Percentiles rank a stretch among this genome's conserved stretches.
Evolutionary conservation across 1,140 invertebrate species (phyloP).

Genomic region (Ganaspis sp.): DNA sequence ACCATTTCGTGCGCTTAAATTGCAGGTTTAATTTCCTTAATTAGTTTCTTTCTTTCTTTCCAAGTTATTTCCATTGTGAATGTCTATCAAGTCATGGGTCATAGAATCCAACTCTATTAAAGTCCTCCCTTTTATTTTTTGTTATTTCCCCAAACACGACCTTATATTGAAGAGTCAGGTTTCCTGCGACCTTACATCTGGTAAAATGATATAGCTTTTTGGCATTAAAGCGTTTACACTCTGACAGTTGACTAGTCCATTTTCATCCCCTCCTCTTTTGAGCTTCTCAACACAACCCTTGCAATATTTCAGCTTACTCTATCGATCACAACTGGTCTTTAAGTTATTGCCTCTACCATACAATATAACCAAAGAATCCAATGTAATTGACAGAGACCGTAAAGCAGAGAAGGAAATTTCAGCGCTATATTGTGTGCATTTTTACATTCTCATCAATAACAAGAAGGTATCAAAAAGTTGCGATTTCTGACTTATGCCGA

Average conservation of each 20-base stretch:
- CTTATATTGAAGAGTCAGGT: conserved; percentile 58
- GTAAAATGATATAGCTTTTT: conserved; percentile 50
- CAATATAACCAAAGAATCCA: neutral
- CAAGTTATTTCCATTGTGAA: neutral
- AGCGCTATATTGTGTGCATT: no score
- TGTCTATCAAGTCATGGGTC: conserved; percentile 45
- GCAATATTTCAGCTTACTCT: neutral
- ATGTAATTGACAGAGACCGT: neutral
- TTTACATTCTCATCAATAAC: no score
- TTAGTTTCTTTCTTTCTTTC: neutral
- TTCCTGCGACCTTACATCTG: conserved; percentile 57
- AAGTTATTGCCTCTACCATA: neutral
- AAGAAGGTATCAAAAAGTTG: no score
- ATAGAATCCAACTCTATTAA: conserved; percentile 48
- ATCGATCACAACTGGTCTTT: neutral
- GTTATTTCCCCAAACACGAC: neutral
- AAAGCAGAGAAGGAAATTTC: no score
- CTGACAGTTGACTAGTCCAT: neutral
- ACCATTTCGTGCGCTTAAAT: no score
- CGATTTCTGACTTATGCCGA: no score
- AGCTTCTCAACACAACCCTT: neutral
- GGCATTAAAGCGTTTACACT: neutral
- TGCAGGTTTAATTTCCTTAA: no score
- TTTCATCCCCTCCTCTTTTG: neutral
- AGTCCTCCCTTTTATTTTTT: neutral